Evolutionary conservation across 2,888 invertebrate genomes (phyloP).

Genomic region (Mesodorylaimus sp.): DNA sequence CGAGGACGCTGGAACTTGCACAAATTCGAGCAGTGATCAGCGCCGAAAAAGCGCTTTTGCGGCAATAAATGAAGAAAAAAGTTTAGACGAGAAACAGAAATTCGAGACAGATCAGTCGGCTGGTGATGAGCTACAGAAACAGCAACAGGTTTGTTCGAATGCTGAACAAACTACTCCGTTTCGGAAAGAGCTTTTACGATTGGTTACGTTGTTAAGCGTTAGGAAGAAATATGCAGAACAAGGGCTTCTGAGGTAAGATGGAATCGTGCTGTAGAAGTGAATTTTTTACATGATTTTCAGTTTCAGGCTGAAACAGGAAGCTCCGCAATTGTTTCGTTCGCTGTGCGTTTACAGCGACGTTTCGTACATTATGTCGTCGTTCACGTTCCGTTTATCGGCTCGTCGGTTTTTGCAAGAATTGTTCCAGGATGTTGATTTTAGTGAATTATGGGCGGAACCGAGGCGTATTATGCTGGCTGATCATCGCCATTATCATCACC

Average conservation of each 20-base stretch:
- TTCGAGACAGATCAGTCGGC: no score
- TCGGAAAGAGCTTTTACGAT: background rate
- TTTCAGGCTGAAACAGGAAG: slow-evolving; percentile 39
- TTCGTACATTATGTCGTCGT: slow-evolving; percentile 55
- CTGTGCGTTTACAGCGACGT: slow-evolving; percentile 82
- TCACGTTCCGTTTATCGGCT: slow-evolving; percentile 60
- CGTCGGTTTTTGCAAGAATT: slow-evolving; percentile 77
- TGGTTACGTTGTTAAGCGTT: background rate
- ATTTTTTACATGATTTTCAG: background rate
- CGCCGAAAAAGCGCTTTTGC: no score
- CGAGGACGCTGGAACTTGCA: no score
- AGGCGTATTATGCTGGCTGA: no score
- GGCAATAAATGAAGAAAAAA: no score
- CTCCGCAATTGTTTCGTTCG: slow-evolving; percentile 46
- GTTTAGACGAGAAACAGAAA: no score
- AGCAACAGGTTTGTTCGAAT: no score
- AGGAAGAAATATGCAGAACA: background rate
- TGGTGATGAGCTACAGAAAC: no score
- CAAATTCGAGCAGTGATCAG: no score
- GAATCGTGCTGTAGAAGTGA: background rate
- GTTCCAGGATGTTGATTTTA: slow-evolving; percentile 74
- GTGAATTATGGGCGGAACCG: no score
- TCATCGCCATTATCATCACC: no score
- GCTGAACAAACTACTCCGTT: no score
- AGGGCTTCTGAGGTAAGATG: background rate